These are phyloP conservation scores for Mesorhabditis belari DNA, from an alignment of 2,888 invertebrate species.

Conservation along the genomic window DNA sequence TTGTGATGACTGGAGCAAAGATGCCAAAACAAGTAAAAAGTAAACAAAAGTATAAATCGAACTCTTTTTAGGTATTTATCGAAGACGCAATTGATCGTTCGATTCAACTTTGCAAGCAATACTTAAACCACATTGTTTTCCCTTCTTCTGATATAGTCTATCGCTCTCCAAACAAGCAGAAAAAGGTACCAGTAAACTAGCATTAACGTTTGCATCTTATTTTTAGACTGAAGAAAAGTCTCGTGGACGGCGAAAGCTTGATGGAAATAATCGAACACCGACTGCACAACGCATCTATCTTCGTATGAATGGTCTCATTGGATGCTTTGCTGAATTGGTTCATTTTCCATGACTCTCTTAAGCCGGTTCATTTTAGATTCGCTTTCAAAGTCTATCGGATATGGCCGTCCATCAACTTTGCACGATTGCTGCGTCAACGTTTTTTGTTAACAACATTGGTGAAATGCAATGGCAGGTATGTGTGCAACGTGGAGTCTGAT, in stretches of 20 bases:
- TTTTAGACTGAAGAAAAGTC: no score
- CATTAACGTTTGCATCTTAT: no score
- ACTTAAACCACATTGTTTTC: conserved; percentile 83
- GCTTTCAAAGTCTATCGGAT: conserved; percentile 36
- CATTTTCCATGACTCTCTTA: no score
- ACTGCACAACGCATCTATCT: conserved; percentile 74
- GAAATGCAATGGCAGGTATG: conserved; percentile 77
- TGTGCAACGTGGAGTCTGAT: neutral
- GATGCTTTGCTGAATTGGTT: conserved; percentile 76
- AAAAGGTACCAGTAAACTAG: no score
- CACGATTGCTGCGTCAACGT: conserved; percentile 87
- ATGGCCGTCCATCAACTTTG: conserved; percentile 74
- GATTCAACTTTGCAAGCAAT: conserved; percentile 87
- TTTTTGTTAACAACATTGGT: conserved; percentile 96
- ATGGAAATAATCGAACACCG: conserved; percentile 14
- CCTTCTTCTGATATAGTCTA: conserved; percentile 94
- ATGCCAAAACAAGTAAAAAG: conserved; percentile 82
- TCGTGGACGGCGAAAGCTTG: neutral
- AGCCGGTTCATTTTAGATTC: no score
- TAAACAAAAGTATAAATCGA: neutral
- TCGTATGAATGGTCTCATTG: conserved; percentile 78
- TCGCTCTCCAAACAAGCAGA: conserved; percentile 56
- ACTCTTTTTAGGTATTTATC: conserved; percentile 63
- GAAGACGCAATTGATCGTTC: conserved; percentile 97
- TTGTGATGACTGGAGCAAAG: conserved; percentile 89